These are phyloP conservation scores for Napeogenes sylphis DNA, from an alignment of 2,888 invertebrate species.

Conservation along the genomic window DNA sequence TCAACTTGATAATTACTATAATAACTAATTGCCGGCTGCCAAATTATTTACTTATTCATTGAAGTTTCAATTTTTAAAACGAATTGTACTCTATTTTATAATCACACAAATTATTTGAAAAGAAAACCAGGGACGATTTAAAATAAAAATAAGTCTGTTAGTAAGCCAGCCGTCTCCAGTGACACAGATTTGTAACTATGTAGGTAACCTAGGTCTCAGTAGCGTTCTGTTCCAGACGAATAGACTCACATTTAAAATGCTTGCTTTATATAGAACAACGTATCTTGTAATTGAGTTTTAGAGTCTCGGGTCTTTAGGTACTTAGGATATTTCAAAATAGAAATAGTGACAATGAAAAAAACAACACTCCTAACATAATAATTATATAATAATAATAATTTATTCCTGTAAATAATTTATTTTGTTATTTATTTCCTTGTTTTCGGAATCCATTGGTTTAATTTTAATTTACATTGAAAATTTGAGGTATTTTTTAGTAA, in stretches of 20 bases:
- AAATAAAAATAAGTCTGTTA: slow-evolving; percentile 13
- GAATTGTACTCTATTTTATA: not conserved
- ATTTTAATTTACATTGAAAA: too few relatives aligned
- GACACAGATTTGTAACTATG: slow-evolving; percentile 25
- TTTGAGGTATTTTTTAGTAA: too few relatives aligned
- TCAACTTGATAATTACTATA: too few relatives aligned
- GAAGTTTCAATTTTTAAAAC: too few relatives aligned
- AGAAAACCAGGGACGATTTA: slow-evolving; percentile 1
- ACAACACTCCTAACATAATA: too few relatives aligned
- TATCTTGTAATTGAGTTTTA: slow-evolving; percentile 1
- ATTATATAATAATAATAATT: too few relatives aligned
- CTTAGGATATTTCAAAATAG: not conserved
- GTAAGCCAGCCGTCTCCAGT: slow-evolving; percentile 25
- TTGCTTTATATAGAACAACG: slow-evolving; percentile 1
- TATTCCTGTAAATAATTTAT: not conserved
- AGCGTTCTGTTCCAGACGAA: slow-evolving; percentile 17
- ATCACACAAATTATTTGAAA: not conserved
- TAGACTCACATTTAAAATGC: slow-evolving; percentile 8
- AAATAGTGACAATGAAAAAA: not conserved
- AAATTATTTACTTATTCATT: too few relatives aligned
- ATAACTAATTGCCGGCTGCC: too few relatives aligned
- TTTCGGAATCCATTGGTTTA: too few relatives aligned
- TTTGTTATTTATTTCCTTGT: too few relatives aligned
- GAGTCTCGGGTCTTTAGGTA: not conserved
- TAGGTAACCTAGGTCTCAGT: slow-evolving; percentile 17